Conservation (phyloP, 2,113 vertebrate species). For the Pollachius pollachius region DNA sequence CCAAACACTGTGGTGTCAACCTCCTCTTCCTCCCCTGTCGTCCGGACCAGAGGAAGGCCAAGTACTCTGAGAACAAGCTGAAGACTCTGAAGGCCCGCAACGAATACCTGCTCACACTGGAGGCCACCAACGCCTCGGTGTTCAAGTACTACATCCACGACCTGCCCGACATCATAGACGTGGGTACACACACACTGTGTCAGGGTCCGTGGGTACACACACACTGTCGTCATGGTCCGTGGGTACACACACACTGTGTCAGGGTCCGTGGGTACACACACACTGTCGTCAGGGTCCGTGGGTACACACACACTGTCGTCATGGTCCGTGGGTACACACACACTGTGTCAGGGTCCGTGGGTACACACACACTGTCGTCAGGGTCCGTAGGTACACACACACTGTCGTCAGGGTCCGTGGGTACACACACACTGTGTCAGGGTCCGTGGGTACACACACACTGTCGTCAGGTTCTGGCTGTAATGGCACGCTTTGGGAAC, state of each 20-base stretch:
- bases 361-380: no score
- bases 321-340: no score
- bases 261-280: conserved; percentile 87
- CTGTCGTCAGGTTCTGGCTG: no score
- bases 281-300: background rate
- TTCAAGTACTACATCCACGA: conserved; percentile 99
- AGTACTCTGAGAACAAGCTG: conserved; percentile 98
- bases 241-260: no score
- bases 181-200: conserved; percentile 75
- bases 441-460: no score
- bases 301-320: no score
- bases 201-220: no score
- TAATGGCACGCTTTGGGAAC: no score
- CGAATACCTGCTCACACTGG: conserved; percentile 94
- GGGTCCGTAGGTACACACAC: conserved; percentile 84
- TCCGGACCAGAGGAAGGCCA: conserved; percentile 87
- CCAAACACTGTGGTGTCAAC: no score
- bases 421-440: no score
- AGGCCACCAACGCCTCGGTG: conserved; percentile 95
- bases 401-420: background rate
- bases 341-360: no score
- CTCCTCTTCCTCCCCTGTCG: conserved; percentile 6
- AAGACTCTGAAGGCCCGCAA: conserved; percentile 98
- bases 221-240: no score
- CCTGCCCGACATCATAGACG: conserved; percentile 95